These are phyloP conservation scores for Stomatorhinus ivindoensis DNA, from an alignment of 2,113 vertebrate species.

Conservation along the genomic window DNA sequence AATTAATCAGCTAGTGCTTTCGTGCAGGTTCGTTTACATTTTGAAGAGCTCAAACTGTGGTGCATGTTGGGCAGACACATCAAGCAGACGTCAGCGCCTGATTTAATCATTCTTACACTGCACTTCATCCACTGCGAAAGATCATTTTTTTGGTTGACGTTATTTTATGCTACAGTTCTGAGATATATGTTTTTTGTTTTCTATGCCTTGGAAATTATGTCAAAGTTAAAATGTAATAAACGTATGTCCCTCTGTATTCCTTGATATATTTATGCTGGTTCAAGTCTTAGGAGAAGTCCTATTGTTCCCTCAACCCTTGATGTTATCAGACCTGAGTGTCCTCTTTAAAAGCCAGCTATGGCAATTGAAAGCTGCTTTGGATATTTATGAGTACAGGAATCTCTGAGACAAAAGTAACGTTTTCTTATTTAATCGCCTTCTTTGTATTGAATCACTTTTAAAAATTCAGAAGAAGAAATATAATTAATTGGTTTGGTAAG, in stretches of 20 bases:
- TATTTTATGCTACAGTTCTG: neutral
- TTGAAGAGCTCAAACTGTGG: neutral
- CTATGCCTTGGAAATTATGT: neutral
- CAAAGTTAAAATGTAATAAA: no score
- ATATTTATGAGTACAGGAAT: neutral
- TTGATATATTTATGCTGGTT: neutral
- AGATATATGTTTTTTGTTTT: neutral
- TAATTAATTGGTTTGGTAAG: neutral
- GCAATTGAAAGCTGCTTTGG: neutral
- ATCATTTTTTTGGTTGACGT: neutral
- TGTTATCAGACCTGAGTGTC: neutral
- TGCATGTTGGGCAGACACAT: neutral
- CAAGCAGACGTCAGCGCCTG: neutral
- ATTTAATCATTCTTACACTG: neutral
- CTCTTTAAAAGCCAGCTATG: neutral
- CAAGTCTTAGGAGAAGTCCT: neutral
- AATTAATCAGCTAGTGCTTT: neutral
- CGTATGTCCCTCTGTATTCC: neutral
- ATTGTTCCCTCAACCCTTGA: neutral
- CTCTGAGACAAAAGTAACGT: neutral
- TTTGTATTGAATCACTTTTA: neutral
- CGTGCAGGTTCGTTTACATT: neutral
- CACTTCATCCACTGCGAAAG: neutral
- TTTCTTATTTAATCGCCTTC: neutral
- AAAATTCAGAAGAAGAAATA: neutral